Base-by-base conservation (phyloP, 2,113 vertebrate species). In the Menura novaehollandiae region DNA sequence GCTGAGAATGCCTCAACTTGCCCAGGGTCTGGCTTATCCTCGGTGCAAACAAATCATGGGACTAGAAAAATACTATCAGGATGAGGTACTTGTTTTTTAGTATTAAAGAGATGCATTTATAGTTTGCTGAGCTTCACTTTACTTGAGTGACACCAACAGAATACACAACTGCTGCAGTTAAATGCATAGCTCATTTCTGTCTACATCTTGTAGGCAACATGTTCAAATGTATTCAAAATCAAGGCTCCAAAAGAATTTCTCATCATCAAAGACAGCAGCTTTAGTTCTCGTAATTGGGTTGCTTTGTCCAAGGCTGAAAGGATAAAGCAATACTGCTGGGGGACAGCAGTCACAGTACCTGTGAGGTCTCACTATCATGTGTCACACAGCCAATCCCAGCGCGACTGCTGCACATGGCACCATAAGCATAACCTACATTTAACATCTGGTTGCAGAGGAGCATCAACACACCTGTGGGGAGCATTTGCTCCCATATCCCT, bases 211-310 rank as follows among this genome's bases (percentile, higher is more conserved):
- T 94, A 93, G 93, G 83, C 86, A 93, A 72, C 83, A 62, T 93
- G 91, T 92, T 96, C 92, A 94, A 91, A 93, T 89, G 49, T 73
- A 96, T 89, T 97, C 89, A 87, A 87, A 91, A 94, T 92, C 83
- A 92, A 95, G 93, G 14, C 93, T 82, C 76, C 49, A 76, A 89
- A 85, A 89, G 76, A 84, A 79, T 85, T 93, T 94, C 76, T 92
- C 85, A 92, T 92, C 76, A 60, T 89, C 64, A 74, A 71, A 96
- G 92, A 93, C 93, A 95, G 91, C 64, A 89, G 47, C 79, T 93
- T 91, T 87, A 64, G 85, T 92, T 96, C 56, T 72, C 4, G 0
- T 93, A 93, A 93, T 91, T 84, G 79, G 68, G 66, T 86, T 95
- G 69, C 72, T 96, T 95, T 93, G 91, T 93, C 88, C 93, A 92